Evolutionary conservation across 2,888 invertebrate species (phyloP).

Genomic region (Drosophila greeni): DNA sequence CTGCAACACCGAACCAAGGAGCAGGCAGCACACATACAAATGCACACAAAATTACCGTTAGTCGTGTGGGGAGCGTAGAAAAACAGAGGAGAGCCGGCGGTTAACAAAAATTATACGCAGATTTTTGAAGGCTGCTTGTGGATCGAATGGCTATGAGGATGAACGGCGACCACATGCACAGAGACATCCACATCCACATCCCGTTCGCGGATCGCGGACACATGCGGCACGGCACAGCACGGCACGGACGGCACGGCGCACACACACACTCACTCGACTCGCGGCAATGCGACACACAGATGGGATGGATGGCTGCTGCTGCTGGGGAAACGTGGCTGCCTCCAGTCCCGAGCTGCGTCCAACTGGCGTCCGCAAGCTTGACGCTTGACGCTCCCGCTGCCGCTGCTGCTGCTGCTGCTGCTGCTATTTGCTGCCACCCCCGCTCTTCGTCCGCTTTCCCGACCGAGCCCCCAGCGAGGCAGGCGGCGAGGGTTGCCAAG

Average conservation of each 20-base stretch:
- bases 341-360: constrained; percentile 38
- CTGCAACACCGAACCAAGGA: not conserved
- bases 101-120: constrained; percentile 2
- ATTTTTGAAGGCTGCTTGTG: not conserved
- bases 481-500: constrained; percentile 16
- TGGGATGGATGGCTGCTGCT: constrained; percentile 14
- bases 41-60: constrained; percentile 26
- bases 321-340: constrained; percentile 33
- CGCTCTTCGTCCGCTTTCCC: constrained; percentile 13
- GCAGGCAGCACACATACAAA: not conserved
- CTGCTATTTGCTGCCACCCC: constrained; percentile 6
- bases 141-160: constrained; percentile 11
- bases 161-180: constrained; percentile 12
- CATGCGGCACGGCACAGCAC: constrained; percentile 23
- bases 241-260: constrained; percentile 8
- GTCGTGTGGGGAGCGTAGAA: constrained; percentile 11
- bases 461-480: constrained; percentile 6
- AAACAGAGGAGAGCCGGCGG: constrained; percentile 19
- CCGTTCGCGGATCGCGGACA: constrained; percentile 21
- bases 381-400: constrained; percentile 9
- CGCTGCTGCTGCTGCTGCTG: constrained; percentile 5
- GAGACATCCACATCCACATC: constrained; percentile 14
- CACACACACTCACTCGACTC: constrained; percentile 15
- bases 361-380: constrained; percentile 35
- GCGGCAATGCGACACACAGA: constrained; percentile 15